Percentiles rank a stretch among this genome's conserved stretches.
Evolutionary conservation across 1,140 invertebrate genomes (phyloP).

Genomic region (Lycorma delicatula): DNA sequence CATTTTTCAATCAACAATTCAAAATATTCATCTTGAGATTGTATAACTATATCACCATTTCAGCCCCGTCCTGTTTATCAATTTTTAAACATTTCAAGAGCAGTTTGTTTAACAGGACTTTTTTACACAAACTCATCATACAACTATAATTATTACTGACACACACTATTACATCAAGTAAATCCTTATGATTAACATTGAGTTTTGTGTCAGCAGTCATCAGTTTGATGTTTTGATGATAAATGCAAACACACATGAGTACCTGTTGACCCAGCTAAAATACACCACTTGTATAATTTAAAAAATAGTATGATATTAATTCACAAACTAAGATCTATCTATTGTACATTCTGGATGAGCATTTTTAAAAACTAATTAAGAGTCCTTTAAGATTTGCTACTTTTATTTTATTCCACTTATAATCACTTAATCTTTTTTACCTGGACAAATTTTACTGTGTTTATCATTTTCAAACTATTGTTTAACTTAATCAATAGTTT

Average conservation of each 20-base stretch:
- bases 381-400: constrained; percentile 12
- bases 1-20: constrained; percentile 13
- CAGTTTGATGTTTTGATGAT: constrained; percentile 18
- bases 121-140: constrained; percentile 10
- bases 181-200: constrained; percentile 11
- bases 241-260: constrained; percentile 18
- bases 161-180: constrained; percentile 9
- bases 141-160: constrained; percentile 10
- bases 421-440: constrained; percentile 9
- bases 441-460: constrained; percentile 12
- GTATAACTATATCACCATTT: constrained; percentile 14
- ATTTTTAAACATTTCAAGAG: constrained; percentile 11
- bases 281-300: constrained; percentile 12
- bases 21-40: constrained; percentile 19
- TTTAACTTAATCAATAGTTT: constrained; percentile 5
- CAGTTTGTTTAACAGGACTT: constrained; percentile 5
- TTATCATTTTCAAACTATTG: constrained; percentile 13
- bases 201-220: constrained; percentile 12
- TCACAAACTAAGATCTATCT: constrained; percentile 15
- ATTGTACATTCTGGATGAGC: constrained; percentile 12
- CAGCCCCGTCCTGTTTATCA: constrained; percentile 10
- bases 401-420: constrained; percentile 4
- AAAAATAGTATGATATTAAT: no score
- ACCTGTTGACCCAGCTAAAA: constrained; percentile 12
- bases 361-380: constrained; percentile 11